phyloP scores from a whole-genome alignment of 1,140 invertebrate genomes.

The Augochlora pura region DNA sequence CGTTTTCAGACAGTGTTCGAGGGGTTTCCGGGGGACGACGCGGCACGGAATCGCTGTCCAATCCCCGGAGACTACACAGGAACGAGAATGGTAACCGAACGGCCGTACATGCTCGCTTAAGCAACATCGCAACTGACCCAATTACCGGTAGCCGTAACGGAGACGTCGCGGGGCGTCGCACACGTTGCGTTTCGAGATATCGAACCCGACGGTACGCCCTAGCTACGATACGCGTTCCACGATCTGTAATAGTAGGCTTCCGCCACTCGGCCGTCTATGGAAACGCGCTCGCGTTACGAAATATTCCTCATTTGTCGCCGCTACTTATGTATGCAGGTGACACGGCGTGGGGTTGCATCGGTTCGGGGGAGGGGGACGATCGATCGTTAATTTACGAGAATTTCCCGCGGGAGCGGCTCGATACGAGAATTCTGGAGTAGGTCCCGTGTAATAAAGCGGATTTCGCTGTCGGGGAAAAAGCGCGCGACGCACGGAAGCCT shows the following conservation, averaged over 20 bases:
- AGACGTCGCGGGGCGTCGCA: slow-evolving; percentile 25
- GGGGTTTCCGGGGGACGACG: neutral
- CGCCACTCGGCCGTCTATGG: neutral
- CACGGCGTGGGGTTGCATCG: neutral
- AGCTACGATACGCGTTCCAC: neutral
- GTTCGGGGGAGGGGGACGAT: too few species aligned
- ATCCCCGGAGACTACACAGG: slow-evolving; percentile 46
- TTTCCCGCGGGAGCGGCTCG: neutral
- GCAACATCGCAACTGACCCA: slow-evolving; percentile 57
- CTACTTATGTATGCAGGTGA: neutral
- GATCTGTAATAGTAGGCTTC: neutral
- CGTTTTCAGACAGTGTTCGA: neutral
- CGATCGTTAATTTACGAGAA: neutral
- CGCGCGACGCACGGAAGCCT: neutral
- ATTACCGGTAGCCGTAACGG: slow-evolving; percentile 43
- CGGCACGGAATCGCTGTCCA: slow-evolving; percentile 31
- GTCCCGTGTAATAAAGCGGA: neutral
- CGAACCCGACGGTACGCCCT: neutral
- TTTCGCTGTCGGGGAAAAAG: neutral
- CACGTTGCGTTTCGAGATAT: slow-evolving; percentile 25
- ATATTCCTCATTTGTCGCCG: neutral
- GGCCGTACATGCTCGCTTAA: slow-evolving; percentile 56
- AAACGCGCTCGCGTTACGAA: neutral
- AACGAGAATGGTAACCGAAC: slow-evolving; percentile 58
- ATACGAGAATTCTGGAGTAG: neutral